phyloP scores from a whole-genome alignment of 2,888 invertebrate species.

The Microctonus hyperodae region DNA sequence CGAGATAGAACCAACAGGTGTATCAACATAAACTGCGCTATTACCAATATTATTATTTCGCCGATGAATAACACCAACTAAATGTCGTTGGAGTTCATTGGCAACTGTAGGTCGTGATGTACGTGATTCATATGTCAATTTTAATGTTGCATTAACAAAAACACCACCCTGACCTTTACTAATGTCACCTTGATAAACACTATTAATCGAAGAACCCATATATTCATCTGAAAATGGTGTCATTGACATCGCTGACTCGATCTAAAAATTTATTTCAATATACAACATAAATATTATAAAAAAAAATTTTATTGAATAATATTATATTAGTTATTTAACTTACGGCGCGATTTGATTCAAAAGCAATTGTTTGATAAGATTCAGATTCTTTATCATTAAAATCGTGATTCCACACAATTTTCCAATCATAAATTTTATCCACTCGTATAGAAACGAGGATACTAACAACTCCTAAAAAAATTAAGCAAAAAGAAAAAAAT shows the following conservation, averaged over 20 bases:
- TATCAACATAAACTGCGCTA: conserved; percentile 84
- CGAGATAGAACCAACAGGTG: conserved; percentile 80
- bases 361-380: conserved; percentile 81
- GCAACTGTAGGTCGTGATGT: conserved; percentile 74
- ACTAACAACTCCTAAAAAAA: conserved; percentile 78
- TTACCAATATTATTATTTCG: conserved; percentile 89
- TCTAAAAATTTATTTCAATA: conserved; percentile 64
- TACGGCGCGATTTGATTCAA: conserved; percentile 87
- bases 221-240: conserved; percentile 90
- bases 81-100: conserved; percentile 82
- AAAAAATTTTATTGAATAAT: not conserved
- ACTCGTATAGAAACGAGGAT: conserved; percentile 81
- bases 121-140: conserved; percentile 66
- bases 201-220: conserved; percentile 81
- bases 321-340: conserved; percentile 60
- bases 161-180: conserved; percentile 76
- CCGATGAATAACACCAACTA: conserved; percentile 82
- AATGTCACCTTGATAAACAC: conserved; percentile 77
- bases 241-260: conserved; percentile 92
- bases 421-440: conserved; percentile 81
- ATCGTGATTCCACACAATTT: conserved; percentile 79
- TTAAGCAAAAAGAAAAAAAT: conserved; percentile 28
- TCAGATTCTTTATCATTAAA: conserved; percentile 80
- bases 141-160: conserved; percentile 84
- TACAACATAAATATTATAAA: not conserved